These are phyloP conservation scores for Drosophila pegasa DNA, from an alignment of 2,888 invertebrate species.

Conservation along the genomic window DNA sequence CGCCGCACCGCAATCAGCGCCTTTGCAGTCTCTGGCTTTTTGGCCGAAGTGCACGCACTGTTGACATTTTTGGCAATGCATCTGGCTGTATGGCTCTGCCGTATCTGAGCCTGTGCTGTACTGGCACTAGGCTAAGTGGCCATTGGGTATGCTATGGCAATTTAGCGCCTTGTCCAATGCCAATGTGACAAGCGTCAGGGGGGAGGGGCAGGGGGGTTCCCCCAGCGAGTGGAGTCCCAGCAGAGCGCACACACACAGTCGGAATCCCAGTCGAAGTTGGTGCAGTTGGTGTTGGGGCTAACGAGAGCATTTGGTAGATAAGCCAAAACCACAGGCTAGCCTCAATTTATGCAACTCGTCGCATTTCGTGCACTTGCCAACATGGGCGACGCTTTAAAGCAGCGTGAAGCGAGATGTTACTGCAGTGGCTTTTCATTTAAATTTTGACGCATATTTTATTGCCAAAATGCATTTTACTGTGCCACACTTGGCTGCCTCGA, in stretches of 20 bases:
- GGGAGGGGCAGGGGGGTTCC: constrained; percentile 2
- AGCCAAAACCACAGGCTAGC: constrained; percentile 52
- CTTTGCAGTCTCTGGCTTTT: constrained; percentile 37
- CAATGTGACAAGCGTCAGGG: constrained; percentile 46
- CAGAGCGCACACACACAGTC: constrained; percentile 15
- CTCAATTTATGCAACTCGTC: constrained; percentile 63
- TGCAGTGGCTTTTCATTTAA: constrained; percentile 66
- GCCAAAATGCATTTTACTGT: constrained; percentile 55
- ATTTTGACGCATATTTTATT: constrained; percentile 73
- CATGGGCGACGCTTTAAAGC: constrained; percentile 46
- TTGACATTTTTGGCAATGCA: constrained; percentile 46
- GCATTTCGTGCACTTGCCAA: constrained; percentile 57
- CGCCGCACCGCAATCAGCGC: constrained; percentile 19
- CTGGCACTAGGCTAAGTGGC: constrained; percentile 41
- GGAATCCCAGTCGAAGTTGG: constrained; percentile 10
- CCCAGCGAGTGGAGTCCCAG: constrained; percentile 3
- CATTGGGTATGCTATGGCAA: constrained; percentile 44
- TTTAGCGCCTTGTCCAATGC: constrained; percentile 68
- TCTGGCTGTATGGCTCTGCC: constrained; percentile 3
- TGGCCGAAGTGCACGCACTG: constrained; percentile 38
- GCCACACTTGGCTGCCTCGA: constrained; percentile 51
- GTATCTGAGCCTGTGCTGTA: constrained; percentile 22
- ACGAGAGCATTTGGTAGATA: constrained; percentile 53
- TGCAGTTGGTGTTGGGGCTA: constrained; percentile 18
- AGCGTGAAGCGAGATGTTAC: constrained; percentile 9